Evolutionary conservation across 92 coral and sea anemone species (phyloP).

Genomic region (Epizoanthus illoricatus): DNA sequence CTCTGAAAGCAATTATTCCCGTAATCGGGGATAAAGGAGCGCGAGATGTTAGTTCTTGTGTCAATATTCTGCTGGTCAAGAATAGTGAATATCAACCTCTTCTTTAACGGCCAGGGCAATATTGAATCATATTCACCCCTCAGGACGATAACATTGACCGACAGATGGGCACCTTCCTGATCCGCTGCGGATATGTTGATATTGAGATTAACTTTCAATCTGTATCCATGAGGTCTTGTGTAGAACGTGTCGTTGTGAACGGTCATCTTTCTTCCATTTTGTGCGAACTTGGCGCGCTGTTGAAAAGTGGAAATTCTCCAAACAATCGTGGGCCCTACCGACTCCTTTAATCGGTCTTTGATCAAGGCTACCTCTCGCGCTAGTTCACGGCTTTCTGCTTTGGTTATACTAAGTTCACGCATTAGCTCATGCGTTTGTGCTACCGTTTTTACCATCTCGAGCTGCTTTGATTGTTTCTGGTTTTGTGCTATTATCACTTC

Average conservation of each 20-base stretch:
- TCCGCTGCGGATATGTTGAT: constrained; percentile 47
- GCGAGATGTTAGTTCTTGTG: constrained; percentile 35
- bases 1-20: constrained; percentile 41
- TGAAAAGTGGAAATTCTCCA: constrained; percentile 55
- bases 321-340: constrained; percentile 40
- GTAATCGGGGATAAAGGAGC: constrained; percentile 34
- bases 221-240: constrained; percentile 58
- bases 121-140: constrained; percentile 66
- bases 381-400: constrained; percentile 16
- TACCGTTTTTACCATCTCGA: constrained; percentile 22
- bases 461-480: constrained; percentile 25
- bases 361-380: not conserved
- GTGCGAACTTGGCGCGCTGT: constrained; percentile 37
- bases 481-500: constrained; percentile 4
- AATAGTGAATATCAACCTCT: constrained; percentile 53
- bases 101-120: constrained; percentile 63
- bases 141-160: constrained; percentile 54
- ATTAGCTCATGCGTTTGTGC: constrained; percentile 29
- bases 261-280: constrained; percentile 39
- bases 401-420: constrained; percentile 23
- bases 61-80: constrained; percentile 52
- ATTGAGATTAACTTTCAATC: constrained; percentile 46
- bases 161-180: constrained; percentile 40
- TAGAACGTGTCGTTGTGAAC: constrained; percentile 53
- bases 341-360: constrained; percentile 18